Evolutionary conservation across 2,888 invertebrate genomes (phyloP), one percentile per base, ranked within the genome.

Genomic region (Caenorhabditis japonica): DNA sequence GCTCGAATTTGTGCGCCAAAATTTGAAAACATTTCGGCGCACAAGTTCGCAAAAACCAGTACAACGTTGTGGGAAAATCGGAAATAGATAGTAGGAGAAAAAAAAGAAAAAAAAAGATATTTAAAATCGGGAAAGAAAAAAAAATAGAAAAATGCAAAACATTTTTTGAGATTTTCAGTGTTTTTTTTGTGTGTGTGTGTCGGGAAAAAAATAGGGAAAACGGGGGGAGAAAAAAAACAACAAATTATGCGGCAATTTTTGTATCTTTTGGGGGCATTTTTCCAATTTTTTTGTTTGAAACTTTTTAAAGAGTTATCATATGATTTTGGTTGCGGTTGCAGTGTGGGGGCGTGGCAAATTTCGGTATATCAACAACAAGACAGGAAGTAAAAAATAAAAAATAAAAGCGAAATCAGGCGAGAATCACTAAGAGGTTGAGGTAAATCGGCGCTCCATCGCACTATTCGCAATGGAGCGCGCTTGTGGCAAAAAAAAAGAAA

Each of bases 31-130:
- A 36, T 23, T 36, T 30, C 19, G 38, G 62, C 62, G 55, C 41
- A 64, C 55, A 56, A 56, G 49, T 33, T 56, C 64, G 64, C 49
- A 39, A 64, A 64, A 64, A 55, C 64, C 64, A 38, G 64, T 64
- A 64, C 30, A 51, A 43, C 39, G 23, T 30, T 39, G 64, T 41
- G 46, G 64, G 47, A 38, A 47, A 41, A 41, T 36, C 38, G 44
- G 27, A 25, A 34, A 38, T 27, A 51, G 25, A 39, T 39, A 39
- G 19, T 17, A 17, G 39, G 17, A 13, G 39, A 17, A 17, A 39
- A 39, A 17, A 19, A 13, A 33, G 56, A 12, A 19, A 33, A 27
- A 39, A 62, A 53, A 52, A 34, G 60, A n/a, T n/a, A n/a, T n/a
- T n/a, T n/a, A n/a, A n/a, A n/a, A n/a, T n/a, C n/a, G n/a, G n/a